Evolutionary conservation across 1,140 invertebrate species (phyloP).

Genomic region (Arion vulgaris): DNA sequence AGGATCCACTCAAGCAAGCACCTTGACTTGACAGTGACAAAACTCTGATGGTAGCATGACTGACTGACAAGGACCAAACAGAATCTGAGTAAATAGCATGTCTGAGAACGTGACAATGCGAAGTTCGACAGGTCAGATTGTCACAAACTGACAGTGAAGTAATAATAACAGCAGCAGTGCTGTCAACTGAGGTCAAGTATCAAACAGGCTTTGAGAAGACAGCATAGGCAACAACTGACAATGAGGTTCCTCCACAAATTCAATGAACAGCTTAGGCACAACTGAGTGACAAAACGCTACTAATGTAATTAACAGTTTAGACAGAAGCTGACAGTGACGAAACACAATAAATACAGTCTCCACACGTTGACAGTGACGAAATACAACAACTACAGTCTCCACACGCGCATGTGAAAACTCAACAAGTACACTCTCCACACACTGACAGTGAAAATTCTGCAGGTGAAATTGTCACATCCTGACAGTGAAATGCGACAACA

Average conservation of each 20-base stretch:
- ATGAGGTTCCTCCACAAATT: too few relatives aligned
- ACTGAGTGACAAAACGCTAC: too few relatives aligned
- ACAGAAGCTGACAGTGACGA: not conserved
- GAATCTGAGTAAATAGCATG: not conserved
- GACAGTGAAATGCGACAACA: too few relatives aligned
- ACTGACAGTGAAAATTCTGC: too few relatives aligned
- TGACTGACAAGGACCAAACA: slow-evolving; percentile 2
- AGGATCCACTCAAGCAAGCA: not conserved
- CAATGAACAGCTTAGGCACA: too few relatives aligned
- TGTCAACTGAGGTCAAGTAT: not conserved
- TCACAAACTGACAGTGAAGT: slow-evolving; percentile 13
- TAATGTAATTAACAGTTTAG: too few relatives aligned
- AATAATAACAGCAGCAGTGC: not conserved
- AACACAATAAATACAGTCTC: not conserved
- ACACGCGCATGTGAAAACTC: too few relatives aligned
- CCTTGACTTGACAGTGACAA: slow-evolving; percentile 27
- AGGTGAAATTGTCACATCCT: too few relatives aligned
- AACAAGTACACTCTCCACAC: too few relatives aligned
- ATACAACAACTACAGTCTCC: too few relatives aligned
- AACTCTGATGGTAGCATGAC: not conserved
- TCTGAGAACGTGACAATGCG: slow-evolving; percentile 3
- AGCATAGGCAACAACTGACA: too few relatives aligned
- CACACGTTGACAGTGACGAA: too few relatives aligned
- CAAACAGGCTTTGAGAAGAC: not conserved
- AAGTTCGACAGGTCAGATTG: not conserved